Evolutionary conservation across 2,888 invertebrate genomes (phyloP).

Genomic region (Drosophila vallismaia): DNA sequence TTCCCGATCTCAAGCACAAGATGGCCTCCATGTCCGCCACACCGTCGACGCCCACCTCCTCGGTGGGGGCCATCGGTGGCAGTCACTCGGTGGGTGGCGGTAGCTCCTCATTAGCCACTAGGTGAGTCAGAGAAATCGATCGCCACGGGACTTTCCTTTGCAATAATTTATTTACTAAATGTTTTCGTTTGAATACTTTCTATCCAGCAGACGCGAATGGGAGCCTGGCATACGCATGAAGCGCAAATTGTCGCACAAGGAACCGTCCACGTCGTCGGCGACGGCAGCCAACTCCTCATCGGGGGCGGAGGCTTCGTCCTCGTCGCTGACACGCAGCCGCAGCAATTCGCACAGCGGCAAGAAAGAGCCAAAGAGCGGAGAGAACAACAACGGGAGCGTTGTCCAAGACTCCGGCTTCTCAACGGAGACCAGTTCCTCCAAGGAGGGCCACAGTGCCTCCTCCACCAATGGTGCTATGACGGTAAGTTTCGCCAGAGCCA

Average conservation of each 20-base stretch:
- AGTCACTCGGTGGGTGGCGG: conserved; percentile 68
- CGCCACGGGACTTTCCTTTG: not conserved
- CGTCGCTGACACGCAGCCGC: conserved; percentile 86
- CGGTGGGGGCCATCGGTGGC: conserved; percentile 62
- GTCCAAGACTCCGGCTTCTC: conserved; percentile 95
- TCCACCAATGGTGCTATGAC: conserved; percentile 86
- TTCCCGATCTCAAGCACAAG: conserved; percentile 95
- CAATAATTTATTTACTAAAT: too few species aligned
- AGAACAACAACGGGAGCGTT: conserved; percentile 86
- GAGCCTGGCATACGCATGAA: conserved; percentile 91
- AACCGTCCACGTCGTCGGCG: conserved; percentile 75
- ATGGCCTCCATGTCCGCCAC: conserved; percentile 88
- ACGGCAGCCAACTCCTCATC: conserved; percentile 49
- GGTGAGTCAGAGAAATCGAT: conserved; percentile 54
- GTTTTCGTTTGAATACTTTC: not conserved
- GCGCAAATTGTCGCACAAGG: conserved; percentile 85
- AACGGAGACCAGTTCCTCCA: conserved; percentile 93
- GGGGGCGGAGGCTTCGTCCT: conserved; percentile 69
- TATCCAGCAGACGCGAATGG: conserved; percentile 87
- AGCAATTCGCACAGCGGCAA: conserved; percentile 87
- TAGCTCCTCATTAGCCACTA: conserved; percentile 82
- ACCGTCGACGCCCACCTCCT: conserved; percentile 66
- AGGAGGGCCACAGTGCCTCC: conserved; percentile 90
- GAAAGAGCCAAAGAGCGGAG: conserved; percentile 87
- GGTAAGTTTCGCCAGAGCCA: conserved; percentile 69